Conservation (phyloP, 2,888 invertebrate species). For the Erebia palarica region DNA sequence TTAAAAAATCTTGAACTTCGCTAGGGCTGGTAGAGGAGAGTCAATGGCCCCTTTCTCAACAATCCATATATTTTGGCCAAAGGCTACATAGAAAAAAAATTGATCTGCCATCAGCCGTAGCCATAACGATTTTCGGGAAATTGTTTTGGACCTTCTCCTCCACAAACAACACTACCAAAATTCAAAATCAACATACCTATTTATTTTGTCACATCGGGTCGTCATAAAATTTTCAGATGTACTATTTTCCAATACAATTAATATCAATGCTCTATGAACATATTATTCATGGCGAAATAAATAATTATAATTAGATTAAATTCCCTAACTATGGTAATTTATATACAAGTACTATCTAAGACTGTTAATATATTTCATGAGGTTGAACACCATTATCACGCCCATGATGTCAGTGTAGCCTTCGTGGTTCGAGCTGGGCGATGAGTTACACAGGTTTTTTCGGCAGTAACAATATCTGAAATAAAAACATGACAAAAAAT, state of each 20-base stretch:
- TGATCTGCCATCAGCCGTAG: no score
- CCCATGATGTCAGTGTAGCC: constrained; percentile 83
- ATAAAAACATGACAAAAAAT: constrained; percentile 32
- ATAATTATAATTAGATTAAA: constrained; percentile 14
- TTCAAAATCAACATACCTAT: no score
- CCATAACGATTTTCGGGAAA: no score
- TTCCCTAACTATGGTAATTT: constrained; percentile 11
- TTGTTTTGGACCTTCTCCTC: no score
- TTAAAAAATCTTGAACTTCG: no score
- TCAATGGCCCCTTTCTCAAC: no score
- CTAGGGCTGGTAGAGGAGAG: no score
- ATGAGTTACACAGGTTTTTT: constrained; percentile 87
- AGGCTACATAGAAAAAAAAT: no score
- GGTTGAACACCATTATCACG: constrained; percentile 84
- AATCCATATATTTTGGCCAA: no score
- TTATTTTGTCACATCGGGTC: no score
- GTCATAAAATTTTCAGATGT: not conserved
- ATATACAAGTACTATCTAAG: constrained; percentile 60
- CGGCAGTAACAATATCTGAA: constrained; percentile 89
- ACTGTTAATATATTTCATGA: constrained; percentile 83
- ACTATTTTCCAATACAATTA: not conserved
- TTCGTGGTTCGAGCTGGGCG: constrained; percentile 68
- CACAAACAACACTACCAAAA: no score
- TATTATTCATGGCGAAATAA: constrained; percentile 4
- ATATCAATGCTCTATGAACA: not conserved